A percentile compares a stretch with the other conserved stretches of the same genome.
These are phyloP conservation scores for Chaunax sp. DNA, from an alignment of 2,797 vertebrate genomes.

Conservation along the genomic window DNA sequence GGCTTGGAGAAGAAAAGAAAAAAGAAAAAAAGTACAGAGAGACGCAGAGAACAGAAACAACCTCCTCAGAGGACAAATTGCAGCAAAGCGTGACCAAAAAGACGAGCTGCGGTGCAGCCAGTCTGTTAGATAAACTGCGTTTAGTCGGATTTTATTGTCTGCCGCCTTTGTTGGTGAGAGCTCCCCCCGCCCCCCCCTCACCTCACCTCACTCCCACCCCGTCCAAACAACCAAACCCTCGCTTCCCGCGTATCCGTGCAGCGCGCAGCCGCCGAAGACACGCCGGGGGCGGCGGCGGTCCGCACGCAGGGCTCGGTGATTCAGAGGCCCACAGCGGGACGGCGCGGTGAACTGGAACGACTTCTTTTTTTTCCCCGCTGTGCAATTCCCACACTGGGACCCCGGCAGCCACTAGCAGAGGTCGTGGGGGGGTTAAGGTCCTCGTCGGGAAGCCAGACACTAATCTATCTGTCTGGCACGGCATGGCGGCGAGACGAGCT, in stretches of 20 bases:
- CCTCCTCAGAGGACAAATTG: conserved; percentile 16
- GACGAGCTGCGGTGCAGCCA: conserved; percentile 41
- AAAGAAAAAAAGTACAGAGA: neutral
- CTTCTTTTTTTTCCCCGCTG: conserved; percentile 30
- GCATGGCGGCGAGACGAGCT: conserved; percentile 41
- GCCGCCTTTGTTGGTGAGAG: conserved; percentile 71
- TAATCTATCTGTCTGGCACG: conserved; percentile 66
- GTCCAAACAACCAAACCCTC: conserved; percentile 22
- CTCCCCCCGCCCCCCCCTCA: conserved; percentile 34
- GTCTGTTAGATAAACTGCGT: conserved; percentile 50
- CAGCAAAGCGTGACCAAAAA: conserved; percentile 56
- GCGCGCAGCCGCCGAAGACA: conserved; percentile 58
- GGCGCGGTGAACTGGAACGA: conserved; percentile 59
- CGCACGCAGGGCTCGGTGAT: conserved; percentile 82
- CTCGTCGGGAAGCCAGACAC: conserved; percentile 42
- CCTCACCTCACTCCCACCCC: conserved; percentile 41
- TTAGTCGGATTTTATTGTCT: conserved; percentile 67
- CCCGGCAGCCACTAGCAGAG: conserved; percentile 61
- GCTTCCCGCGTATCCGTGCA: conserved; percentile 41
- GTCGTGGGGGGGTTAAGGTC: conserved; percentile 66
- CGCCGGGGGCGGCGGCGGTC: conserved; percentile 78
- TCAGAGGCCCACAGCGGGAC: conserved; percentile 74
- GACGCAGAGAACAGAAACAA: conserved; percentile 11
- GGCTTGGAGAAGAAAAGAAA: conserved; percentile 8
- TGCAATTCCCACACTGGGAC: conserved; percentile 62